These are phyloP conservation scores for Leucoraja ocellata DNA, from an alignment of 2,797 vertebrate species.

Conservation along the genomic window DNA sequence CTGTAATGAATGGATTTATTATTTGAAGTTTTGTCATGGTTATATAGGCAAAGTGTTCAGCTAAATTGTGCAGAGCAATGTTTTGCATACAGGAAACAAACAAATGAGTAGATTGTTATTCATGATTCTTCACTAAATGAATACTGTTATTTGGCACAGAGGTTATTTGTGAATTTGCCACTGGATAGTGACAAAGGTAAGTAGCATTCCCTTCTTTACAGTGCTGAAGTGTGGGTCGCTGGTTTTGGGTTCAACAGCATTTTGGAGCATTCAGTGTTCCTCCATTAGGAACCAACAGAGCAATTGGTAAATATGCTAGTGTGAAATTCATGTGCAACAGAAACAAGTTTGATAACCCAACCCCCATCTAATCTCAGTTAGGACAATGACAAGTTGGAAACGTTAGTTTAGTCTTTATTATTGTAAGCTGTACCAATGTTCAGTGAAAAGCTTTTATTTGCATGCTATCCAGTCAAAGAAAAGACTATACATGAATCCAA, in stretches of 20 bases:
- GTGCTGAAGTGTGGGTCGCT: not conserved
- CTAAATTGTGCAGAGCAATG: not conserved
- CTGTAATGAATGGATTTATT: not conserved
- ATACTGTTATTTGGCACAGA: not conserved
- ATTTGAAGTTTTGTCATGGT: not conserved
- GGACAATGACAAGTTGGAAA: not conserved
- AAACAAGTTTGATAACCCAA: too few relatives aligned
- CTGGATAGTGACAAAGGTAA: not conserved
- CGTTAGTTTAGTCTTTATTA: not conserved
- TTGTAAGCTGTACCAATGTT: too few relatives aligned
- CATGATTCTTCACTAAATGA: not conserved
- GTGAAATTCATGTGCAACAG: not conserved
- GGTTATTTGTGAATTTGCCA: not conserved
- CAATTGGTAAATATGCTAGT: not conserved
- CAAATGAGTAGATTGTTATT: not conserved
- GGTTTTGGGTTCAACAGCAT: not conserved
- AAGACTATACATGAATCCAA: too few relatives aligned
- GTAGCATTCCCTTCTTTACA: not conserved
- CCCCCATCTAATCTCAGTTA: not conserved
- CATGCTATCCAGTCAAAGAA: too few relatives aligned
- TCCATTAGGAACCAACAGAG: not conserved
- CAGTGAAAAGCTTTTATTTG: too few relatives aligned
- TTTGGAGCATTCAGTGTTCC: not conserved
- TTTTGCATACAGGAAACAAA: not conserved
- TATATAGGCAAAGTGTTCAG: not conserved